These are phyloP conservation scores for Pseudeuparius sepicola DNA, from an alignment of 2,888 invertebrate genomes.

Conservation along the genomic window DNA sequence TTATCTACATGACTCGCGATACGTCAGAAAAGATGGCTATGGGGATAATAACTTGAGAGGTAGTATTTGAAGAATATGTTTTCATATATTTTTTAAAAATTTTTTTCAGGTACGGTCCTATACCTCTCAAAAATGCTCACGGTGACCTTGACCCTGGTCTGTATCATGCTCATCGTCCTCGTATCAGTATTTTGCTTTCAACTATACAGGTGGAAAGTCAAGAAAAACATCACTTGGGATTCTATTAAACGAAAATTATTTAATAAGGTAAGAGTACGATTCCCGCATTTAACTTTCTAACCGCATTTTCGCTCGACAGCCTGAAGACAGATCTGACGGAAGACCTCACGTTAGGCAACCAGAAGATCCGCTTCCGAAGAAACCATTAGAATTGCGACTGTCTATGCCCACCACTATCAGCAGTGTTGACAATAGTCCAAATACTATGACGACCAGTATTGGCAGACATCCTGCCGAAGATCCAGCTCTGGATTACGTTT, in stretches of 20 bases:
- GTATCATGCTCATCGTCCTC: slow-evolving; percentile 30
- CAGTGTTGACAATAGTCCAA: slow-evolving; percentile 35
- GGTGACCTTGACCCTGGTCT: slow-evolving; percentile 30
- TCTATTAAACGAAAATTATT: slow-evolving; percentile 31
- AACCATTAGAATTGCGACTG: slow-evolving; percentile 26
- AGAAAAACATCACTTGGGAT: slow-evolving; percentile 33
- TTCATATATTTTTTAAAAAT: slow-evolving; percentile 1
- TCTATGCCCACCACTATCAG: slow-evolving; percentile 28
- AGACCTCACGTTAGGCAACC: too few species aligned
- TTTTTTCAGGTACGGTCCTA: slow-evolving; percentile 31
- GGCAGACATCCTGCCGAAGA: slow-evolving; percentile 70
- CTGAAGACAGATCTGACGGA: too few species aligned
- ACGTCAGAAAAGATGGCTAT: slow-evolving; percentile 24
- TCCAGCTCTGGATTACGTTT: slow-evolving; percentile 60
- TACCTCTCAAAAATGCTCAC: slow-evolving; percentile 31
- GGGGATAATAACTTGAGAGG: slow-evolving; percentile 27
- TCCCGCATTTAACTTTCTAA: background rate
- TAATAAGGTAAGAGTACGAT: slow-evolving; percentile 26
- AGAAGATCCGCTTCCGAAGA: slow-evolving; percentile 5
- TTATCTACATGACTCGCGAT: slow-evolving; percentile 33
- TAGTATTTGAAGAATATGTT: slow-evolving; percentile 16
- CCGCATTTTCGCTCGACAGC: background rate
- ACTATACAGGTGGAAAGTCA: slow-evolving; percentile 34
- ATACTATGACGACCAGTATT: slow-evolving; percentile 59
- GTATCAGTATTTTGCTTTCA: slow-evolving; percentile 27